Base-by-base conservation (phyloP, 2,888 invertebrate species). In the Chloroclystis v-ata region DNA sequence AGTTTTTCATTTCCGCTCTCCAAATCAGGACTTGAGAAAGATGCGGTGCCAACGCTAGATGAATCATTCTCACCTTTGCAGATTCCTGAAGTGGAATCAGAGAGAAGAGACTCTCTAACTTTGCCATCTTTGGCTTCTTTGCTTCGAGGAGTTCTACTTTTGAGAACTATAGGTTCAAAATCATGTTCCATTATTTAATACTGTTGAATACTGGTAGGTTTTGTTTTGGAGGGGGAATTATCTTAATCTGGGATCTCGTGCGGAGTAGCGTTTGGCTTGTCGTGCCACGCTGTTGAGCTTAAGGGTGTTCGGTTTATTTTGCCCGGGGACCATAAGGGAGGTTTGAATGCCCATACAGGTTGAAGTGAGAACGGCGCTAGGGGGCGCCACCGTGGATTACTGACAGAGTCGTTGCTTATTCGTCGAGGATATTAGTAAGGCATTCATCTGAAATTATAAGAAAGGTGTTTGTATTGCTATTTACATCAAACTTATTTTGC, bases 161-260 rank as follows among this genome's bases (percentile, higher is more conserved):
- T 76, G 48, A 84, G 63, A 49, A 70, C 60, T 47, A 75, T 64
- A 49, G 66, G 69, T 54, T 75, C 78, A 56, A 67, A 67, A 52
- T 78, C 72, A 52, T 67, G 65, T 52, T 82, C 79, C 84, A 86
- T 85, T 61, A 50, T 49, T 57, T 65, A 67, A 60, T 72, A 74
- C 72, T 68, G 63, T 60, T 55, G 51, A 86, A 86, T 85, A 85
- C 83, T 83, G 85, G 65, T 61, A 66, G 67, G 70, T 65, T 35
- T 20, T 50, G 50, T 43, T 8, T 14, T 43, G 40, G 65, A 66
- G 69, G 63, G 7, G 69, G 45, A 72, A 13, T 75, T 89, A 89
- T 89, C 90, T 90, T 89, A 90, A 90, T 63, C 90, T 78, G 25
- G 91, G 91, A 64, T 91, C 90, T 61, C 89, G 78, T 47, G 89